Evolutionary conservation across 2,888 invertebrate species (phyloP), one percentile per base, ranked within the genome.

Genomic region (Idaea aversata): DNA sequence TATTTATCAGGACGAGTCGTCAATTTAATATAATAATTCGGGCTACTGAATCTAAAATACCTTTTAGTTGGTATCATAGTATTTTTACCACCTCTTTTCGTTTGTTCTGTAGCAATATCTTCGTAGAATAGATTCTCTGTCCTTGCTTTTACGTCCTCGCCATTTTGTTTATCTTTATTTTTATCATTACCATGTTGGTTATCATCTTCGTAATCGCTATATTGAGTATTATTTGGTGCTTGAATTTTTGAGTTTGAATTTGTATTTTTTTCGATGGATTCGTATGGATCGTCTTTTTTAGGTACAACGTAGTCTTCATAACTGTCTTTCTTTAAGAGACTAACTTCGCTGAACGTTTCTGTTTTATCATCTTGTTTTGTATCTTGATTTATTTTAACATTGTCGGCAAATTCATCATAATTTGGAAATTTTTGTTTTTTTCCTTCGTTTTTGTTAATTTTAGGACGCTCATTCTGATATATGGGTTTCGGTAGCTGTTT

Each of bases 271-370:
- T 70, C 69, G 0, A 60, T 74, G 15, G 73, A 80, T 0, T 71
- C 77, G 62, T 73, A 83, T 10, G 77, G 67, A 0, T 79, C 59
- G 3, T 81, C 83, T 69, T 76, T 83, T 5, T 77, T 68, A 3
- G 88, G 88, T 0, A 67, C 76, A 0, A 77, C 74, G n/a, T 88
- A 88, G 57, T 89, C 87, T 78, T 87, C 87, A 61, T 88, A 88
- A 57, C 85, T 86, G 47, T 88, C 87, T 0, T 84, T 79, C 13
- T 69, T 68, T 57, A 75, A 72, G 57, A 75, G 65, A 47, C 77
- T 71, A 2, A 78, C 62, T 66, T 75, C 75, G 59, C 79, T 66
- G n/a, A 75, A 77, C 0, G 75, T 38, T 15, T 67, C 72, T 5
- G 59, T 61, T 36, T 61, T 65, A 13, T 63, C 67, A 64, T 62